Evolutionary conservation across 2,113 vertebrate species (phyloP), one percentile per base, ranked within the genome.

Genomic region (Pongo abelii): DNA sequence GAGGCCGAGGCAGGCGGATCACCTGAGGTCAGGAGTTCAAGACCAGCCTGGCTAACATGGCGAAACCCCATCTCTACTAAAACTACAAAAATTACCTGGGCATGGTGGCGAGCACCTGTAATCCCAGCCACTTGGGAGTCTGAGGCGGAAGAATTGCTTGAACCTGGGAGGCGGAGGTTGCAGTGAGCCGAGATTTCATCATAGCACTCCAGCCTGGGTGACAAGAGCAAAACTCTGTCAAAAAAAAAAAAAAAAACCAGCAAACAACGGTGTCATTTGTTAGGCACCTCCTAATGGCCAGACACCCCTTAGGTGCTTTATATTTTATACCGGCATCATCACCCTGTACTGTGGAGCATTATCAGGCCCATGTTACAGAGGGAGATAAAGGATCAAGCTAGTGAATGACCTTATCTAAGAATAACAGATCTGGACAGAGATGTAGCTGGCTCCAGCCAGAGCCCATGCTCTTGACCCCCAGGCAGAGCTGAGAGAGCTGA

Each of bases 391-490:
- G 0, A n/a, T 64, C 0, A 0, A n/a, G n/a, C 35, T 61, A 22
- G 5, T 0, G 20, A 17, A 27, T 50, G 50, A 48, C 84, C 59
- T 50, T n/a, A 11, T 18, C 17, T 11, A 2, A 80, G n/a, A 38
- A 38, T n/a, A 90, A 27, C 64, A 50, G 67, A 69, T 52, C 25
- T 20, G 90, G 52, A 69, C 69, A 23, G 87, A 43, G 14, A 10
- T 5, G 17, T 13, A 35, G 27, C 78, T 10, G 2, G 22, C 43
- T 6, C 20, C 6, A 55, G 38, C 40, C 72, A 61, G 67, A 25
- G 64, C 9, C 84, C 0, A 0, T 0, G 11, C 48, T 35, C 22
- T 10, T 13, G 1, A 4, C 59, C 67, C 38, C 13, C 4, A 12
- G 86, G n/a, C 27, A 50, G 59, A 50, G 52, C 30, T 6, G 40